Evolutionary conservation across 2,888 invertebrate species (phyloP).

Genomic region (Ochropacha duplaris): DNA sequence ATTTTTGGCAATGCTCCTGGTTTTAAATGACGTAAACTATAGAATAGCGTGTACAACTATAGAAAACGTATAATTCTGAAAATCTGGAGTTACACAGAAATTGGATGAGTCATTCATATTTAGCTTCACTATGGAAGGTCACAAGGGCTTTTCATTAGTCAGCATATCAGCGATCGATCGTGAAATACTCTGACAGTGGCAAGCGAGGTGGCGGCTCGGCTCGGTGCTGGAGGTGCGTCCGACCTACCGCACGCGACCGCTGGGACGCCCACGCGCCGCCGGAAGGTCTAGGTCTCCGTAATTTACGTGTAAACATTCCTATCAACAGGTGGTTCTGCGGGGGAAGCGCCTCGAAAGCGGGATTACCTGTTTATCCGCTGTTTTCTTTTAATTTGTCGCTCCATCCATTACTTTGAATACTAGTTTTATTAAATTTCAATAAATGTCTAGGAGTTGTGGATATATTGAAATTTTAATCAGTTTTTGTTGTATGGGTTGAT

Average conservation of each 20-base stretch:
- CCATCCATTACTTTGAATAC: not conserved
- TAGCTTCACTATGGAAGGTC: not conserved
- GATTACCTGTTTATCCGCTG: not conserved
- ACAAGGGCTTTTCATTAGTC: not conserved
- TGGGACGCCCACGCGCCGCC: conserved; percentile 16
- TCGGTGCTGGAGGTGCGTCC: conserved; percentile 5
- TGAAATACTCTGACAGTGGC: not conserved
- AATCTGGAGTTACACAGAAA: not conserved
- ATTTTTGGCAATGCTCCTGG: not conserved
- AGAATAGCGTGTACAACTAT: not conserved
- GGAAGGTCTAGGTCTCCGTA: conserved; percentile 33
- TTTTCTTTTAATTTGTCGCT: not conserved
- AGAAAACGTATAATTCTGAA: not conserved
- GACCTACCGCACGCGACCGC: conserved; percentile 41
- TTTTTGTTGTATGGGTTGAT: not conserved
- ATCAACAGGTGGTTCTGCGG: conserved; percentile 26
- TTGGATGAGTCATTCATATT: not conserved
- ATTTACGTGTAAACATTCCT: conserved; percentile 14
- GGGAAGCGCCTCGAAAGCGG: conserved; percentile 3
- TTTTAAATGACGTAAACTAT: not conserved
- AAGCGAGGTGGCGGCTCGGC: not conserved
- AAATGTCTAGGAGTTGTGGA: not conserved
- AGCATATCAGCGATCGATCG: not conserved
- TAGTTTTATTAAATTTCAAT: not conserved
- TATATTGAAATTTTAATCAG: not conserved